Conservation (phyloP, 2,888 invertebrate species). For the Trachelus stipa region DNA sequence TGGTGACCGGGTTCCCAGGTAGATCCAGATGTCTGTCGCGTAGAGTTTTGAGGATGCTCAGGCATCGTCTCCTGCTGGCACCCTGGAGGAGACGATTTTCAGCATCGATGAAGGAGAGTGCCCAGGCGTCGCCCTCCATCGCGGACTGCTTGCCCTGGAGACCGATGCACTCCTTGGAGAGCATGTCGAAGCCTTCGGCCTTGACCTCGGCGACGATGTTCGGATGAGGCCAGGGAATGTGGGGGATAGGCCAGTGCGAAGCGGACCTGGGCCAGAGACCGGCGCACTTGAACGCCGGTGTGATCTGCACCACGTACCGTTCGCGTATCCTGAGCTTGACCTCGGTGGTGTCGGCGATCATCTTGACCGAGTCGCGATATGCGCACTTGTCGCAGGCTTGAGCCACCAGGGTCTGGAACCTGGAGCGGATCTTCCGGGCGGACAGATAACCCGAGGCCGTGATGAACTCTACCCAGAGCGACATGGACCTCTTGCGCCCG, state of each 20-base stretch:
- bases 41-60: constrained; percentile 90
- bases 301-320: constrained; percentile 91
- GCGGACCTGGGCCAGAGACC: constrained; percentile 96
- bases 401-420: constrained; percentile 90
- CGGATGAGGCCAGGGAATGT: constrained; percentile 93
- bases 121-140: constrained; percentile 98
- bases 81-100: constrained; percentile 90
- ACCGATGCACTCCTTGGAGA: constrained; percentile 87
- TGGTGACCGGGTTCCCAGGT: constrained; percentile 88
- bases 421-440: constrained; percentile 91
- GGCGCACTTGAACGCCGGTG: constrained; percentile 93
- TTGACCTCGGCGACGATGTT: constrained; percentile 92
- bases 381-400: constrained; percentile 94
- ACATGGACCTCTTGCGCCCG: constrained; percentile 96
- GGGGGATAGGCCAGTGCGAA: constrained; percentile 92
- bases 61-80: constrained; percentile 86
- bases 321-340: constrained; percentile 90
- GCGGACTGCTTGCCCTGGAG: constrained; percentile 87
- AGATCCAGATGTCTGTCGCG: constrained; percentile 90
- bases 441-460: constrained; percentile 95
- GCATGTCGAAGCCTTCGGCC: constrained; percentile 92
- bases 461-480: constrained; percentile 97
- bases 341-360: constrained; percentile 94
- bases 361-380: constrained; percentile 92
- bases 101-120: constrained; percentile 89